Evolutionary conservation across 2,113 vertebrate genomes (phyloP).

Genomic region (Ramphastos sulfuratus): DNA sequence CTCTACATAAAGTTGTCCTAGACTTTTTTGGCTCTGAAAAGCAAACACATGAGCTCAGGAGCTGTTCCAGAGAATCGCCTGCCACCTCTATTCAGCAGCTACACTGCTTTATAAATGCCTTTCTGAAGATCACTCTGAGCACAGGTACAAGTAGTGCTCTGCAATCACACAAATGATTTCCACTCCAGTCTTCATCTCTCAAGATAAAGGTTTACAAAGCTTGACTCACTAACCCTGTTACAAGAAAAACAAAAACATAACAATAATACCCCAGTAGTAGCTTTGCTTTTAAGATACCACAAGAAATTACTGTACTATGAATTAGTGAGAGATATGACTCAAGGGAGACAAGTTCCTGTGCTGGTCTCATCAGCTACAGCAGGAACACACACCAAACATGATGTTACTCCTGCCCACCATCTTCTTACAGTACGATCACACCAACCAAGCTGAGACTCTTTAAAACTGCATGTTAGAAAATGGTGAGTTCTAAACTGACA

Average conservation of each 20-base stretch:
- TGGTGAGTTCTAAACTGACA: neutral
- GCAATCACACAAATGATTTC: neutral
- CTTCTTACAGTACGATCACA: neutral
- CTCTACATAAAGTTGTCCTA: neutral
- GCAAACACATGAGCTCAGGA: neutral
- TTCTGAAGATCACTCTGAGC: neutral
- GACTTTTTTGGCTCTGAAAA: neutral
- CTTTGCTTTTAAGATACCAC: neutral
- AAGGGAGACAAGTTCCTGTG: neutral
- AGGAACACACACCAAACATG: neutral
- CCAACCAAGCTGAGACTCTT: neutral
- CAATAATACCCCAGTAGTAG: neutral
- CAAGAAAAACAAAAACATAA: neutral
- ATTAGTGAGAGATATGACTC: neutral
- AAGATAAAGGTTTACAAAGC: neutral
- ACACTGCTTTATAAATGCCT: neutral
- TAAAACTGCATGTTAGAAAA: neutral
- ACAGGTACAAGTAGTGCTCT: neutral
- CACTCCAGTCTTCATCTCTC: neutral
- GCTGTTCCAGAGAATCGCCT: fast-evolving
- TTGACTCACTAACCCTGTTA: neutral
- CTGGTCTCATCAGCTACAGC: neutral
- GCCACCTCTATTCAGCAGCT: neutral
- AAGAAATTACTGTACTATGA: neutral
- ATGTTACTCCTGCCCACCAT: neutral